Conservation (phyloP, 2,888 invertebrate genomes). For the Sinopyrophorus schimmeli region DNA sequence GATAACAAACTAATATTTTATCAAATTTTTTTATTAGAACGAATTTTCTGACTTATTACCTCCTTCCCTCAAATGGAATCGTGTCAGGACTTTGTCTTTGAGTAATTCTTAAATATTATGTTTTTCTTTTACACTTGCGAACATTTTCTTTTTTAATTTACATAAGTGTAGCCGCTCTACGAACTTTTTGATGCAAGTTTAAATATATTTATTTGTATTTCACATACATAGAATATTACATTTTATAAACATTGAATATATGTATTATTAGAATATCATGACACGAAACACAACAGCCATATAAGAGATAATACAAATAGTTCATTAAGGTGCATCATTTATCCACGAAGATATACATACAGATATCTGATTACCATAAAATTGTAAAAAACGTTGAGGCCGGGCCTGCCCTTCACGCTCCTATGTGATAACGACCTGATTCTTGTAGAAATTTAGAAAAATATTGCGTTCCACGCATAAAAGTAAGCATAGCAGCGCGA, state of each 20-base stretch:
- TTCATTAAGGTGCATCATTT: constrained; percentile 28
- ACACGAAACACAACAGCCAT: constrained; percentile 55
- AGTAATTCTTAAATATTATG: too few species aligned
- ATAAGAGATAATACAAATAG: constrained; percentile 32
- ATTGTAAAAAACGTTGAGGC: constrained; percentile 53
- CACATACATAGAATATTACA: constrained; percentile 53
- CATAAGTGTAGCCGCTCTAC: too few species aligned
- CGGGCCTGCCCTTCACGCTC: constrained; percentile 50
- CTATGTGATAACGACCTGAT: constrained; percentile 56
- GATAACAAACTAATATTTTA: too few species aligned
- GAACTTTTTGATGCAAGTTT: too few species aligned
- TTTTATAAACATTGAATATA: constrained; percentile 52
- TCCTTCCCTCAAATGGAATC: too few species aligned
- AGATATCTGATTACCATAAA: constrained; percentile 50
- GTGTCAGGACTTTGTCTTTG: too few species aligned
- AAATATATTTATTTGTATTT: constrained; percentile 50
- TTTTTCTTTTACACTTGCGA: too few species aligned
- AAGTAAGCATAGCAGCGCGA: constrained; percentile 52
- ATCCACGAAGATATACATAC: constrained; percentile 38
- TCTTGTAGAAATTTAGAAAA: constrained; percentile 41
- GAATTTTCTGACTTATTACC: too few species aligned
- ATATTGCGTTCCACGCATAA: constrained; percentile 38
- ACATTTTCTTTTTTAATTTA: too few species aligned
- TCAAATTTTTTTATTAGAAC: too few species aligned
- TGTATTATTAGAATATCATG: constrained; percentile 49